Conservation (phyloP, 2,113 vertebrate species). For the Sebastes fasciatus region DNA sequence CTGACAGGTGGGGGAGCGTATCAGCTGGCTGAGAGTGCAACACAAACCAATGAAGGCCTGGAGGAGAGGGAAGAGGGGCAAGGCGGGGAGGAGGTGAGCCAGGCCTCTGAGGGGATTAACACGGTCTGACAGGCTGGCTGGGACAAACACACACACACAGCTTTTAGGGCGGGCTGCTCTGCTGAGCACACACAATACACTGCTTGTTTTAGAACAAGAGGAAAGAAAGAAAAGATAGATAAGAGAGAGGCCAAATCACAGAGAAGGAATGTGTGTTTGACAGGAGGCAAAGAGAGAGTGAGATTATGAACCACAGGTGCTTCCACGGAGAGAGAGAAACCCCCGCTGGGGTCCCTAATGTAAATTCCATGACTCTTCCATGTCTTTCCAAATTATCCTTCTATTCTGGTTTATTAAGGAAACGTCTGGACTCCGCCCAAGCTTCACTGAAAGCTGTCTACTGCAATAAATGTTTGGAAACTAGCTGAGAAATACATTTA, state of each 20-base stretch:
- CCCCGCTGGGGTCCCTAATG: conserved; percentile 46
- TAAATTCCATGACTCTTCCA: conserved; percentile 42
- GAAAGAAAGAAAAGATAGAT: conserved; percentile 70
- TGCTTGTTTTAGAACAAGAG: conserved; percentile 76
- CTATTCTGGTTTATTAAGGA: background rate
- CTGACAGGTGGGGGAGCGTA: conserved; percentile 61
- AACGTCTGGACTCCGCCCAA: conserved; percentile 13
- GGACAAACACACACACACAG: conserved; percentile 57
- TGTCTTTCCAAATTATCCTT: conserved; percentile 1
- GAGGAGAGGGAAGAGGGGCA: conserved; percentile 2
- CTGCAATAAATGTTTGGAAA: background rate
- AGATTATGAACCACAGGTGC: conserved; percentile 66
- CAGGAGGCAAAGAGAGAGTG: conserved; percentile 9
- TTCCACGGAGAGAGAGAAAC: conserved; percentile 32
- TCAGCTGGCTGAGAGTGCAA: conserved; percentile 27
- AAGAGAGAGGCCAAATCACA: conserved; percentile 71
- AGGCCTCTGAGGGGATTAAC: conserved; percentile 82
- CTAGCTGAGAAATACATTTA: background rate
- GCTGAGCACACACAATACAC: conserved; percentile 80
- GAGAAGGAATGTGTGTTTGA: conserved; percentile 64
- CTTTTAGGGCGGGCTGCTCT: conserved; percentile 74
- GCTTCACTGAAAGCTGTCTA: background rate
- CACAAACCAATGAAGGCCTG: conserved; percentile 38
- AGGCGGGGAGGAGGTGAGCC: conserved; percentile 62
- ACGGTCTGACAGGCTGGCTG: conserved; percentile 77